Evolutionary conservation across 2,797 vertebrate species (phyloP), one percentile per base, ranked within the genome.

Genomic region (Hozukius guyotensis): DNA sequence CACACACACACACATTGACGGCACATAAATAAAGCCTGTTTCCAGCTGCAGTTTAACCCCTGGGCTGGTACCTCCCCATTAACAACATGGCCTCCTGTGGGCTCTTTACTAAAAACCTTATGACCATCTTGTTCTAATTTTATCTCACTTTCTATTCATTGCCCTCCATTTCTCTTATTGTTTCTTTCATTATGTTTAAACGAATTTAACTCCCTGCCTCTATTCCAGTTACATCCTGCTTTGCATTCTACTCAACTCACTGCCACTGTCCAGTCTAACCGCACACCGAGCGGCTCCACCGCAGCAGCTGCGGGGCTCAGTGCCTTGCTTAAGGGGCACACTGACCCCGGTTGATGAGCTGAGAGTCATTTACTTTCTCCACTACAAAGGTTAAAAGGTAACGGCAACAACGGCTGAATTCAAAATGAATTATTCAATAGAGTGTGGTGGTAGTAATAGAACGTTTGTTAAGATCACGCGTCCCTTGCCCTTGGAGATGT

Each of bases 311-410:
- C 11, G 11, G 10, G 34, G 24, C 25, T 67, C 20, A 1, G 25
- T 31, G 27, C 67, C 24, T 80, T 77, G 57, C 75, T 72, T 27
- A 38, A 75, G 7, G 66, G 66, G 61, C 62, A 67, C 66, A 59
- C 55, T 34, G 53, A 75, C 36, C 38, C 27, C n/a, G 31, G 29
- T 7, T 63, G 63, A 63, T 71, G 70, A 74, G 63, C 38, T 72
- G 10, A 49, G 32, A 71, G 16, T 29, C 27, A 46, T 75, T 52
- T 61, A 56, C 18, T 71, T 66, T 78, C 46, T 60, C 68, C 31
- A 22, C 7, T 52, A 25, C 3, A 18, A 22, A 34, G 32, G 32
- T 34, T 34, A 11, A 34, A 2, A 42, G 11, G 31, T 64, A 46
- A 65, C 25, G 24, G 55, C 6, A 55, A 61, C 65, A 71, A 25